Evolutionary conservation across 2,797 vertebrate genomes (phyloP).

Genomic region (Halcyon leucocephala): DNA sequence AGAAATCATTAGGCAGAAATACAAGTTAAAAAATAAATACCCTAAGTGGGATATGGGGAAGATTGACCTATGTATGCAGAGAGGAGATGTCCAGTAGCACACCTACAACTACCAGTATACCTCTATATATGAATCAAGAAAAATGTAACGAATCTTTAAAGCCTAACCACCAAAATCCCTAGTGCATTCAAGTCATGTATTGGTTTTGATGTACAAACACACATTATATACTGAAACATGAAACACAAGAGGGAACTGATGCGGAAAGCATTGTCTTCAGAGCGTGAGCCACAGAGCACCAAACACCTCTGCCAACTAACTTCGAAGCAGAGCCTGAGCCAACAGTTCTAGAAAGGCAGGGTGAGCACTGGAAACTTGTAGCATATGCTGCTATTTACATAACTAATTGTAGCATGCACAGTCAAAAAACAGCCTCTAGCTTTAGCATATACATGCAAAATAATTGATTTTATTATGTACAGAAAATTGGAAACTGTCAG

Average conservation of each 20-base stretch:
- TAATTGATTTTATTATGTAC: slow-evolving; percentile 67
- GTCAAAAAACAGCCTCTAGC: slow-evolving; percentile 74
- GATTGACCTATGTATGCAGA: neutral
- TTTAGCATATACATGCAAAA: slow-evolving; percentile 68
- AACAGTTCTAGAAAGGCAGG: slow-evolving; percentile 59
- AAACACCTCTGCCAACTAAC: slow-evolving; percentile 64
- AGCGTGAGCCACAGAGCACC: slow-evolving; percentile 37
- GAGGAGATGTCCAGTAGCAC: neutral
- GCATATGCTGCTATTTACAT: slow-evolving; percentile 75
- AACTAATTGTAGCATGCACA: slow-evolving; percentile 71
- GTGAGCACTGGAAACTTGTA: slow-evolving; percentile 66
- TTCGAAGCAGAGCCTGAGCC: slow-evolving; percentile 63
- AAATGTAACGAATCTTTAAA: neutral
- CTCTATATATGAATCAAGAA: neutral
- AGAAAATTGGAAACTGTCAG: slow-evolving; percentile 69
- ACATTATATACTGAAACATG: neutral
- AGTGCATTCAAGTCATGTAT: neutral
- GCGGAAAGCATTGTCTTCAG: slow-evolving; percentile 38
- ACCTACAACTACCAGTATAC: neutral
- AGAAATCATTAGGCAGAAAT: neutral
- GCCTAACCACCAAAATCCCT: neutral
- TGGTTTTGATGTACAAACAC: neutral
- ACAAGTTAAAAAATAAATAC: neutral
- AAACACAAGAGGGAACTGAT: neutral
- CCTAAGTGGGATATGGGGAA: neutral